Base-by-base conservation (phyloP, 2,888 invertebrate genomes). In the Galerucella nymphaeae region DNA sequence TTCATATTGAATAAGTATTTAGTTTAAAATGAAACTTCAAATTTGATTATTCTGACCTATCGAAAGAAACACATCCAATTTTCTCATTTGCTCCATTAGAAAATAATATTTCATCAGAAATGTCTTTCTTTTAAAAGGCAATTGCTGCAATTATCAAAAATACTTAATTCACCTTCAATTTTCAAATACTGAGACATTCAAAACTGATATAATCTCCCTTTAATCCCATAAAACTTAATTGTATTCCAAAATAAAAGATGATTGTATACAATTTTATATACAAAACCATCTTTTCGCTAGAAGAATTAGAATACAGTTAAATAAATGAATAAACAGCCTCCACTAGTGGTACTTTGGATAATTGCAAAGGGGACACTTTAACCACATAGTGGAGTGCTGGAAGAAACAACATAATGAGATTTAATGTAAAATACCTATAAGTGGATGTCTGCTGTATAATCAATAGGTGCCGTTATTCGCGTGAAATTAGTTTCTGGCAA, bases 401-500 rank as follows among this genome's bases (percentile, higher is more conserved):
- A 64, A 74, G 74, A 76, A 65, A 75, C 68, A 73, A 48, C 50
- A 72, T 62, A 73, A 71, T 63, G 70, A 76, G 64, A 77, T 72
- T 80, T 76, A 80, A 80, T 81, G 75, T 79, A 81, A 81, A 83
- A 82, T 86, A 86, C 85, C 85, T 86, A 86, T 84, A 86, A 84
- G 77, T 82, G 82, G 84, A 87, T 83, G 83, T 87, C 87, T 79
- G 86, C 86, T 80, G 87, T 86, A 84, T 85, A 87, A 85, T 87
- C 87, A 79, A 86, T 84, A 82, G 86, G 85, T 83, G 86, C 86
- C 81, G 85, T 84, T 81, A 83, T 81, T 82, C 85, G 84, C 80
- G 83, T 82, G 82, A 83, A 84, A 83, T 85, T 85, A 84, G 82
- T 82, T 82, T 84, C 85, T 79, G 86, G 85, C 86, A 85, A 83